Evolutionary conservation across 2,113 vertebrate species (phyloP).

Genomic region (Xiphophorus hellerii): DNA sequence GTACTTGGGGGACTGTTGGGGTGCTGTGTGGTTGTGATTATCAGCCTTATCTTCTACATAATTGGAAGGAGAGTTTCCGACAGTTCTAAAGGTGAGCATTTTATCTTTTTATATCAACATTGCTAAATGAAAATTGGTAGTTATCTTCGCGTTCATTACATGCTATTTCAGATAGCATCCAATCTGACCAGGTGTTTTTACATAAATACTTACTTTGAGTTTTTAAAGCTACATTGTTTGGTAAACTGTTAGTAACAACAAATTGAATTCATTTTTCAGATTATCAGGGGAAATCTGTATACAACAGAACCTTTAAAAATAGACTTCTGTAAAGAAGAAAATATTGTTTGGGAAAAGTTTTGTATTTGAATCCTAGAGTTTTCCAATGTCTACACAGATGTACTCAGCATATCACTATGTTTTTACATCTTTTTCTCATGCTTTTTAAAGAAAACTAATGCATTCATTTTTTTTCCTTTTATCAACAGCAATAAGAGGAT

Average conservation of each 20-base stretch:
- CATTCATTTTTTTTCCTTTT: accelerated
- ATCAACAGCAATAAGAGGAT: background rate
- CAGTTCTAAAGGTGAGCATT: constrained; percentile 2
- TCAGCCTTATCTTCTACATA: background rate
- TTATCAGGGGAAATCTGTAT: too few species aligned
- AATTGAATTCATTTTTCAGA: too few species aligned
- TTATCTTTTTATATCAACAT: background rate
- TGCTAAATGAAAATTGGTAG: background rate
- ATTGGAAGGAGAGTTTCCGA: accelerated
- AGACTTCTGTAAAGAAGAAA: too few species aligned
- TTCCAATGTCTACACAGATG: too few species aligned
- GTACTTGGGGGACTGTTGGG: constrained; percentile 17
- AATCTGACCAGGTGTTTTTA: too few species aligned
- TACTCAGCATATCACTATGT: background rate
- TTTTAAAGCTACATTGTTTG: too few species aligned
- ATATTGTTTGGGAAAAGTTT: too few species aligned
- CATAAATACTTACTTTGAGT: too few species aligned
- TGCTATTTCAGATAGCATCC: too few species aligned
- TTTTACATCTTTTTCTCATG: background rate
- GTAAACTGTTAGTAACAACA: too few species aligned
- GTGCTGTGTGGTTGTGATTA: constrained; percentile 10
- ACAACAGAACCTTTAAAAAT: too few species aligned
- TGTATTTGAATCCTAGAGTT: too few species aligned
- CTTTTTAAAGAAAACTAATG: background rate
- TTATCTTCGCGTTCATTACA: background rate